Conservation (phyloP, 1,140 invertebrate genomes). For the Trachelipus rathkii region DNA sequence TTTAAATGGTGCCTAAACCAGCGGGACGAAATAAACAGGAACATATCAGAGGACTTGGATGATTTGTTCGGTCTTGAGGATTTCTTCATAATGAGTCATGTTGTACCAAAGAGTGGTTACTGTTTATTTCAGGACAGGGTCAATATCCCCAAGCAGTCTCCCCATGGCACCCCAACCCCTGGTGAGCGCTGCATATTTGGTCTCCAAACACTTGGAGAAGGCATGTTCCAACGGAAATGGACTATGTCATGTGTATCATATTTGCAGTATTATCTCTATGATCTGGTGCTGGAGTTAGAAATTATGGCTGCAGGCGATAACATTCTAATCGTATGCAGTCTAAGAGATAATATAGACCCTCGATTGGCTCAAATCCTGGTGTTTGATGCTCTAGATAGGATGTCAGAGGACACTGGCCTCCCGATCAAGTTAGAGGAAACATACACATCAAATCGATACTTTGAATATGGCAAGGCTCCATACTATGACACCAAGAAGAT, state of each 20-base stretch:
- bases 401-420: background rate
- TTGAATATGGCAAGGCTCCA: background rate
- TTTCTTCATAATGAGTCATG: background rate
- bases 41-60: background rate
- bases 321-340: background rate
- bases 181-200: background rate
- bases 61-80: background rate
- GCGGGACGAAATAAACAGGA: background rate
- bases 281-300: background rate
- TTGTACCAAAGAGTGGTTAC: background rate
- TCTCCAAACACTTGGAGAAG: background rate
- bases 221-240: background rate
- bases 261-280: no score
- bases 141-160: background rate
- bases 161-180: background rate
- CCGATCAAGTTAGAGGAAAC: background rate
- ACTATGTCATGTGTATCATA: background rate
- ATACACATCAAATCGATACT: background rate
- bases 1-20: background rate
- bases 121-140: background rate
- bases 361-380: background rate
- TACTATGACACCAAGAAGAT: background rate
- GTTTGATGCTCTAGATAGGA: background rate
- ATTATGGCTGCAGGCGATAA: background rate
- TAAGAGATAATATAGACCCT: background rate